Evolutionary conservation across 2,113 vertebrate genomes (phyloP), one percentile per base, ranked within the genome.

Genomic region (Phoenicopterus ruber): DNA sequence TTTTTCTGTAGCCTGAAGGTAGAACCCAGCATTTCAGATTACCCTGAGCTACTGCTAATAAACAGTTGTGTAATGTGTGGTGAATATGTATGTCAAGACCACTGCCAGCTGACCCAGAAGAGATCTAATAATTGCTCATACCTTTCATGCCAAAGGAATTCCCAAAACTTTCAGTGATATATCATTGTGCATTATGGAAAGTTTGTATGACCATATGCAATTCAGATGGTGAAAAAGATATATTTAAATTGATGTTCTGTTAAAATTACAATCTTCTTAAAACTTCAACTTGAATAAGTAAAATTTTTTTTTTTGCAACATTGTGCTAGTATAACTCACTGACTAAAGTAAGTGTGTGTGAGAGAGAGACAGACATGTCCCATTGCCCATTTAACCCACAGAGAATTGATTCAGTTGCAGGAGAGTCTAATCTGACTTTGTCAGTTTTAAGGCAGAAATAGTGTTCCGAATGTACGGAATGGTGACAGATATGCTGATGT

Each of bases 391-490:
- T 81, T 78, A 62, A 86, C 40, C 25, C 28, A 40, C 32, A 85
- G 17, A 84, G 17, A 81, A 87, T 7, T 50, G 52, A 69, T 47
- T 82, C 34, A 28, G 19, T 34, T 79, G 17, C 4, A 6, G 17
- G 11, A 87, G 7, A 62, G 42, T 49, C 34, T 67, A 63, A 82
- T 76, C 21, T 69, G 84, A 49, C 47, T 73, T 55, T 28, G 70
- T 40, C 52, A 91, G 9, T 70, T 95, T 87, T 90, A 82, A 90
- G 67, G 49, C 44, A 92, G 76, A 88, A 96, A 73, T 80, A 66
- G 49, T 42, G 59, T 67, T 82, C 65, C 2, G 6, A 76, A 44
- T 44, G 24, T 28, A 66, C 21, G 17, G 21, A 61, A 70, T 55
- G 15, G 80, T 92, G 62, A 62, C 76, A 88, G 76, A 66, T 79